Percentiles rank a stretch among this genome's conserved stretches.
Evolutionary conservation across 1,140 invertebrate genomes (phyloP).

Genomic region (Musca vetustissima): DNA sequence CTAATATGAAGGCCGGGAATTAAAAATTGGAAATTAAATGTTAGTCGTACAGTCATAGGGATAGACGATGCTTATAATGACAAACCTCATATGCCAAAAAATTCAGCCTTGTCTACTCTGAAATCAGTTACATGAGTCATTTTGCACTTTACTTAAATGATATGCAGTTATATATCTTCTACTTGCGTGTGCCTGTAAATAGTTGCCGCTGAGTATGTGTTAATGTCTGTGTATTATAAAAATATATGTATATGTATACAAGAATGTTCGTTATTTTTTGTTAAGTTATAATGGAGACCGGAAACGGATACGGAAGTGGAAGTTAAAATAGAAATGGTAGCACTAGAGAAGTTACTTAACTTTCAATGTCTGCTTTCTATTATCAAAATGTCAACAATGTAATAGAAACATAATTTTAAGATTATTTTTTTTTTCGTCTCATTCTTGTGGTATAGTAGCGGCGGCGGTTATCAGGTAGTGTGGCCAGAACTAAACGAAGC

Average conservation of each 20-base stretch:
- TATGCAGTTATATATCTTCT: neutral
- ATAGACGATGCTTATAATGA: too few relatives aligned
- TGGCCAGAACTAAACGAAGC: too few relatives aligned
- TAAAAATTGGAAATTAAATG: too few relatives aligned
- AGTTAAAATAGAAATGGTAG: neutral
- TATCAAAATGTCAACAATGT: conserved; percentile 6
- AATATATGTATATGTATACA: too few relatives aligned
- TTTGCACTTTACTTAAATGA: neutral
- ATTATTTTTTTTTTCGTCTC: neutral
- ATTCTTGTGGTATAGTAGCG: too few relatives aligned
- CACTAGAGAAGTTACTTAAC: neutral
- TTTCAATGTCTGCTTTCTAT: conserved; percentile 16
- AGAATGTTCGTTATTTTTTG: neutral
- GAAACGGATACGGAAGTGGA: too few relatives aligned
- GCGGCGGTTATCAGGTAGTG: too few relatives aligned
- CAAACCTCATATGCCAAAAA: too few relatives aligned
- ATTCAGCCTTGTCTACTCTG: too few relatives aligned
- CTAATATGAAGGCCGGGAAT: too few relatives aligned
- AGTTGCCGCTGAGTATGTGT: neutral
- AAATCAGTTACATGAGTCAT: neutral
- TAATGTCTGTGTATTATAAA: neutral
- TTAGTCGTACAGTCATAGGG: too few relatives aligned
- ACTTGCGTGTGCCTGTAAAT: neutral
- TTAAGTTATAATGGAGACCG: neutral
- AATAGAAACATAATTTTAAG: conserved; percentile 1